Evolutionary conservation across 2,113 vertebrate species (phyloP).

Genomic region (Gopherus flavomarginatus): DNA sequence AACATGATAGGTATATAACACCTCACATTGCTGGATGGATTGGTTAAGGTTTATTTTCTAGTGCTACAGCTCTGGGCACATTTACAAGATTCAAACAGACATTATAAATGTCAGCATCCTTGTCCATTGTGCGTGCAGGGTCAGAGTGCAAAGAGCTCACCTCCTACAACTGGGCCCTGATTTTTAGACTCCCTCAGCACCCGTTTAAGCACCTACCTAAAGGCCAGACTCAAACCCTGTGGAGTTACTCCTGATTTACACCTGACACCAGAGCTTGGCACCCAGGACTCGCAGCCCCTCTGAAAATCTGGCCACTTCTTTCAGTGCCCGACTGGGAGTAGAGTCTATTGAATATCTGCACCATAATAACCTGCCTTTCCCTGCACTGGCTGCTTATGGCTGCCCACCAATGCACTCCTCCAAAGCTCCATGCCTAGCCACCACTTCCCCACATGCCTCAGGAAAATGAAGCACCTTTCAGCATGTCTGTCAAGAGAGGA

Average conservation of each 20-base stretch:
- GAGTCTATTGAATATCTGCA: background rate
- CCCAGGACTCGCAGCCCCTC: background rate
- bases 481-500: background rate
- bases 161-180: background rate
- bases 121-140: background rate
- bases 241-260: background rate
- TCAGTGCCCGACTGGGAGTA: background rate
- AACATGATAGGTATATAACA: background rate
- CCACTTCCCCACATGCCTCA: background rate
- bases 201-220: background rate
- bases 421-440: background rate
- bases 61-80: background rate
- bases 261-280: background rate
- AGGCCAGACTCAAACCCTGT: background rate
- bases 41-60: background rate
- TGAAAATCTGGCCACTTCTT: background rate
- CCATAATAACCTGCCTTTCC: background rate
- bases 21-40: background rate
- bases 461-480: background rate
- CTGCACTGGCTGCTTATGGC: background rate
- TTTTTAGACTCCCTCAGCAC: background rate
- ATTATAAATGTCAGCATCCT: background rate
- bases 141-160: background rate
- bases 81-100: background rate
- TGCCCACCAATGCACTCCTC: background rate